These are phyloP conservation scores for Bugula neritina DNA, from an alignment of 2,888 invertebrate genomes.

Conservation along the genomic window DNA sequence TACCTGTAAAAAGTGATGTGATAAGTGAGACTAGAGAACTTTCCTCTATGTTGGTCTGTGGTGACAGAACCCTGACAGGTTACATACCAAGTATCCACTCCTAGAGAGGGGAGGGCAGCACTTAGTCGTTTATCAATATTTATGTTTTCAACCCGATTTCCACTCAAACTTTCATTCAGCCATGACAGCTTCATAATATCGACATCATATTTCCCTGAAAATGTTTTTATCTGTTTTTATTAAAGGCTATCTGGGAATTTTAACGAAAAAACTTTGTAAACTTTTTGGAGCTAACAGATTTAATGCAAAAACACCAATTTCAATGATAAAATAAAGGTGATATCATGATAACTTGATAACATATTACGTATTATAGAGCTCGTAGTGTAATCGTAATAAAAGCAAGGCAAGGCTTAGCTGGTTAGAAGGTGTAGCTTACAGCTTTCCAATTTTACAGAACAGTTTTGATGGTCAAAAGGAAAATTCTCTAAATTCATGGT, in stretches of 20 bases:
- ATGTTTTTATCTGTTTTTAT: neutral
- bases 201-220: constrained; percentile 11
- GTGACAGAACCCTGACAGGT: neutral
- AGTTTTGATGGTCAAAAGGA: constrained; percentile 11
- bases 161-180: neutral
- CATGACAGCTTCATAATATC: neutral
- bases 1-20: constrained; percentile 17
- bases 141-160: neutral
- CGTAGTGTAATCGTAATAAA: too few relatives aligned
- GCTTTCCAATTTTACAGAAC: neutral
- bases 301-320: too few relatives aligned
- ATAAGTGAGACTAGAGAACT: constrained; percentile 4
- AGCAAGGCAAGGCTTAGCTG: too few relatives aligned
- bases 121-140: constrained; percentile 7
- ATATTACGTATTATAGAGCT: too few relatives aligned
- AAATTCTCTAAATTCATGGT: constrained; percentile 3
- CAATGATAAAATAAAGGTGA: too few relatives aligned
- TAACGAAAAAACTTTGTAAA: too few relatives aligned
- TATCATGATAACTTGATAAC: too few relatives aligned
- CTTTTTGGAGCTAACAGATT: too few relatives aligned
- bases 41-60: neutral
- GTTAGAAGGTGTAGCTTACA: constrained; percentile 6
- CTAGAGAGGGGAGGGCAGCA: neutral
- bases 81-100: neutral
- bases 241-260: neutral